Base-by-base conservation (phyloP, 2,888 invertebrate genomes). In the Heliothis peltigera region DNA sequence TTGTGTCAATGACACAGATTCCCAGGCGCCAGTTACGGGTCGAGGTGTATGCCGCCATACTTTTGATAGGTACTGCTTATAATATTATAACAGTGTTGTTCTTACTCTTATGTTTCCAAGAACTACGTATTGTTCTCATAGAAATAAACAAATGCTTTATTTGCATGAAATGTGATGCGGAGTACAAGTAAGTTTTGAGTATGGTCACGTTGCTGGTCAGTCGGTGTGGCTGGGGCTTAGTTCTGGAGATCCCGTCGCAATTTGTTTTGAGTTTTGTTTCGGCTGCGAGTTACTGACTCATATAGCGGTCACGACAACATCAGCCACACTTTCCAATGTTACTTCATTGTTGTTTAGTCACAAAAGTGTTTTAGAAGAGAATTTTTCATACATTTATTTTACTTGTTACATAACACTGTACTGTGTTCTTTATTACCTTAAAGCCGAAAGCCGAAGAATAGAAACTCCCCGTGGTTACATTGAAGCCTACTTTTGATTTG, bases 291-390 rank as follows among this genome's bases (percentile, higher is more conserved):
- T 35, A 32, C 22, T 62, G 56, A 70, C 54, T 74, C 65, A 64
- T 44, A 56, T 53, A 60, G 44, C 62, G 64, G 58, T 77, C 68
- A 59, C 59, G 68, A 60, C 70, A 65, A 25, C 51, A 69, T 75
- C 79, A 72, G 82, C 62, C 75, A 84, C 84, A 83, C 84, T 87
- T 86, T 86, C 84, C 64, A 81, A 77, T 77, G 74, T 82, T 81
- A 81, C 78, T 67, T 64, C 72, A 78, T 69, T 64, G 57, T 77
- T 57, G 57, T 77, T 64, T 62, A 47, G 46, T 32, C 52, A 66
- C 44, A 58, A 65, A 64, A 62, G 47, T 1, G 28, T 55, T 56
- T 43, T 42, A 4, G 6, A 43, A 15, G 44, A 64, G 47, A 59
- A 56, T 56, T 52, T 53, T 44, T 55, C 10, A 15, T 25, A 18